Base-by-base conservation (phyloP, 2,113 vertebrate species). In the Elgaria multicarinata region DNA sequence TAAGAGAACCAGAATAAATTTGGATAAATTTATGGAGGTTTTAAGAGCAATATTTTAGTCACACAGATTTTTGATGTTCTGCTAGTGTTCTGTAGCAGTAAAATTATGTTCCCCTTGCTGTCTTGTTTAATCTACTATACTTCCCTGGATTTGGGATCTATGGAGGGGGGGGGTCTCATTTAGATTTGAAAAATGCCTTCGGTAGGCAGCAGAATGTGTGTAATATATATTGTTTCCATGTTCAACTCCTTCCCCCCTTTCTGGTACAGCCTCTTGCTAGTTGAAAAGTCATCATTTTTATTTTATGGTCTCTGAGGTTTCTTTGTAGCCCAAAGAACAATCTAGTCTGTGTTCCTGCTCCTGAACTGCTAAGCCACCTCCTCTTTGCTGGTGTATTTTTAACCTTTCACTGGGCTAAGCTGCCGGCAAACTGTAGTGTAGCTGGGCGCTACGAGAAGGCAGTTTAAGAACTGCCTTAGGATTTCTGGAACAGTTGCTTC, bases 361-460 rank as follows among this genome's bases (percentile, higher is more conserved):
- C 92, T 95, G 95, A 94, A 92, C 92, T 89, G 74, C 93, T 95
- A 93, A 95, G 92, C 93, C 0, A 53, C 86, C 91, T 91, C 64
- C 44, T 88, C 88, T 92, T 92, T 90, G 90, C 93, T 92, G 9
- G 92, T 84, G 87, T 95, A 95, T 96, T 95, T 95, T 95, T 96
- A 95, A 95, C 94, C 94, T 95, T 95, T 91, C 94, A 86, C 95
- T 94, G 87, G 36, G 90, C 89, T 96, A 95, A 96, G 94, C 95
- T 95, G 92, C 91, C 91, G 18, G 93, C 78, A 89, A 77, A 90
- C 93, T 89, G 91, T 93, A 76, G 94, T 93, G 92, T 92, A 91
- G 87, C 87, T 3, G 39, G 69, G 91, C 86, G 80, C 86, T 0
- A 81, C n/a, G 78, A 91, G 89, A 91, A 93, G 36, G 6, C 89